phyloP scores from a whole-genome alignment of 2,113 vertebrate genomes.

The Seriola quinqueradiata region DNA sequence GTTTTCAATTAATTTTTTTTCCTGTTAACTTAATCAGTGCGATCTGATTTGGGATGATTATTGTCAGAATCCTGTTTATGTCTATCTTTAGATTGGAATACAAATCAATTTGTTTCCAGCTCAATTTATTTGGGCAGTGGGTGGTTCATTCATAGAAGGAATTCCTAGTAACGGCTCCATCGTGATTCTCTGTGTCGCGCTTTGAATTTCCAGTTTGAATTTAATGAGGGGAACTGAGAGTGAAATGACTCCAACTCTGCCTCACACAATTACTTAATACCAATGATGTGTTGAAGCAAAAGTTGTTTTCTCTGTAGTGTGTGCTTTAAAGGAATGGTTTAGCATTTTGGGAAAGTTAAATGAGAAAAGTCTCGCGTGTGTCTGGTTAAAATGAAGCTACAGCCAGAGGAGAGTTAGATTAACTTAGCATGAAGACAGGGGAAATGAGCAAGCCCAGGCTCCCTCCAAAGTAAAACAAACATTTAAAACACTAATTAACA shows the following conservation, averaged over 20 bases:
- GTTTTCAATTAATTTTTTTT: conserved; percentile 4
- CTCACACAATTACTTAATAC: neutral
- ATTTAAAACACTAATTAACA: neutral
- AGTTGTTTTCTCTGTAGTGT: neutral
- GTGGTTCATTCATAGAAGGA: conserved; percentile 39
- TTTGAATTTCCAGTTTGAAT: conserved; percentile 29
- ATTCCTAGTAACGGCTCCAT: conserved; percentile 9
- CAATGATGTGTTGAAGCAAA: conserved; percentile 4
- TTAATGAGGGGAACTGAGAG: conserved; percentile 22
- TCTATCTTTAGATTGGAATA: conserved; percentile 33
- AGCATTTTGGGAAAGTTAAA: neutral
- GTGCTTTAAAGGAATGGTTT: neutral
- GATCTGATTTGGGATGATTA: conserved; percentile 16
- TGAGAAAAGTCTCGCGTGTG: neutral
- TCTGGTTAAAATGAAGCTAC: neutral
- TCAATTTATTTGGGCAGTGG: conserved; percentile 25
- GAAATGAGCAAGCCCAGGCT: neutral
- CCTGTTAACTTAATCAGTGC: neutral
- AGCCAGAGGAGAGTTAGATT: neutral
- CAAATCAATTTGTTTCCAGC: conserved; percentile 27
- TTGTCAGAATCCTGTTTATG: conserved; percentile 31
- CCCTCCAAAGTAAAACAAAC: neutral
- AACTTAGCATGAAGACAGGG: neutral
- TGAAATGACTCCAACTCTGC: conserved; percentile 24
- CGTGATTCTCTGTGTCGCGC: neutral